A percentile compares a stretch with the other conserved stretches of the same genome.
phyloP scores from a whole-genome alignment of 2,888 invertebrate genomes.

The Coenonympha arcania region DNA sequence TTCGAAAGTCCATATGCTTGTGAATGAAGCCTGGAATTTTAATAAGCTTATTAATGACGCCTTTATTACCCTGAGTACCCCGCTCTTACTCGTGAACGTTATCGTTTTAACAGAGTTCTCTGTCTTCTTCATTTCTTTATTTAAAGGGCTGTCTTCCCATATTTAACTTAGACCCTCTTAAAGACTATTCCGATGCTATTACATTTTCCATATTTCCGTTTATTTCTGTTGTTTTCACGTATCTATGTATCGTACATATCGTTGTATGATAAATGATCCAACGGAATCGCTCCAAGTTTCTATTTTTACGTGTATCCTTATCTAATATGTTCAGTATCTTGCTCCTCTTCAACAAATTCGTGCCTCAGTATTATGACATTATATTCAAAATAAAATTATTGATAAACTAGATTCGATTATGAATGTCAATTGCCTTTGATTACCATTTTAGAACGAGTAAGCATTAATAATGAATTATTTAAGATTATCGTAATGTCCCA shows the following conservation, averaged over 20 bases:
- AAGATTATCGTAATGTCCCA: no score
- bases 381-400: no score
- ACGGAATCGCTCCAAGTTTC: background rate
- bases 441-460: no score
- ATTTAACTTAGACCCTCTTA: background rate
- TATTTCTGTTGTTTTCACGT: background rate
- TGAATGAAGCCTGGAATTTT: constrained; percentile 64
- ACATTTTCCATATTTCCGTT: background rate
- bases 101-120: no score
- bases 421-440: no score
- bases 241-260: background rate
- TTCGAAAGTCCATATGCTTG: constrained; percentile 49
- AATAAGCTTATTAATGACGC: constrained; percentile 40
- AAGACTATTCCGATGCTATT: background rate
- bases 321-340: background rate
- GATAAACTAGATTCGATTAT: no score
- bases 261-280: background rate
- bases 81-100: constrained; percentile 20
- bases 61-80: constrained; percentile 22
- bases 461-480: no score
- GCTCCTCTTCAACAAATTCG: background rate
- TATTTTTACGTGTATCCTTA: background rate
- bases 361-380: background rate
- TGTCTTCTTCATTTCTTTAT: background rate
- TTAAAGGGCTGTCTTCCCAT: background rate